Base-by-base conservation (phyloP, 30 jellyfish, hydroid and myxozoan species). In the Pelagia noctiluca region DNA sequence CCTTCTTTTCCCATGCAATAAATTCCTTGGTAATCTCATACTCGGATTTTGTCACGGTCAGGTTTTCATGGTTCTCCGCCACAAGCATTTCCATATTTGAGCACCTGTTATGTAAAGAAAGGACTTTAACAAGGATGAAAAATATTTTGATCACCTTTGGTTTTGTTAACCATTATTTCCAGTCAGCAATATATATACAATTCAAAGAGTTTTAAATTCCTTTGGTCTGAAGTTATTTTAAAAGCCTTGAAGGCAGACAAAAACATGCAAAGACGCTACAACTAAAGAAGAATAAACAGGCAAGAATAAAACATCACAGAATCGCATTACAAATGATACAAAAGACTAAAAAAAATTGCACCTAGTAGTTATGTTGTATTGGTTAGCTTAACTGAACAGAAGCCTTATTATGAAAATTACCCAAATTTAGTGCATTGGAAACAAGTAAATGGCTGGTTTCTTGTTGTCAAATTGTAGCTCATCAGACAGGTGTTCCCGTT, bases 401-500 rank as follows among this genome's bases (percentile, higher is more conserved):
- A 42, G 8, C 8, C 57, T 5, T 8, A 5, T 10, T 25, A 52
- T 52, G 21, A 52, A 19, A 52, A 19, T 52, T 10, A 5, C 68
- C 68, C 21, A 30, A 29, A 4, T 32, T 69, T 24, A 42, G 52
- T 26, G 16, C 82, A 29, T 69, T 19, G 82, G 65, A 69, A 33
- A 36, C 82, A 29, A 32, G 65, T 48, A 33, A 29, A 2, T 33
- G 52, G 25, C 1, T 65, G 1, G 78, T 11, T 25, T 19, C 52
- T 13, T 25, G 31, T 16, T 34, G 73, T 61, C 35, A 16, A 16
- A 32, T 0, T 25, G 28, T 65, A 29, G 53, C 28, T 21, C 35
- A 53, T 65, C 35, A 21, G n/a, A 25, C 52, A 50, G 35, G 26
- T 65, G 50, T 65, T 21, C 16, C 24, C 71, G 4, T 54, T 54